These are phyloP conservation scores for Brachionus angularis DNA, from an alignment of 1,140 invertebrate genomes.

Conservation along the genomic window DNA sequence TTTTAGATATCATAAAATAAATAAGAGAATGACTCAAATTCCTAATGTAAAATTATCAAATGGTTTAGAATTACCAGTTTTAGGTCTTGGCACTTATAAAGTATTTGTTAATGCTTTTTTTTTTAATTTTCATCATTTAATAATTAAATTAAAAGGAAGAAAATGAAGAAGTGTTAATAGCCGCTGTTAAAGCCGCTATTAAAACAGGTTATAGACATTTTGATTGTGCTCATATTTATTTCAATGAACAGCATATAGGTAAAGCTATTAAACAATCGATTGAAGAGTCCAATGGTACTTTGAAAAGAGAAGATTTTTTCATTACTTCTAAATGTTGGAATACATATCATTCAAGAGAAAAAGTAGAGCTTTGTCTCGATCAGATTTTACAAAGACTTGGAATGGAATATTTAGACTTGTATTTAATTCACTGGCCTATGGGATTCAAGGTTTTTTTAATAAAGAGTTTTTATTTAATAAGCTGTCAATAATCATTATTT, in stretches of 20 bases:
- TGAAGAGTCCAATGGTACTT: constrained; percentile 3
- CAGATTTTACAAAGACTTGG: constrained; percentile 53
- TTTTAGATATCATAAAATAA: no score
- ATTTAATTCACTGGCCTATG: constrained; percentile 56
- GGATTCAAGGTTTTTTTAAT: no score
- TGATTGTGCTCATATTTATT: constrained; percentile 42
- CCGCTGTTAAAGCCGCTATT: constrained; percentile 40
- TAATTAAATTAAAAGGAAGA: constrained; percentile 9
- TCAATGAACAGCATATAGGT: constrained; percentile 38
- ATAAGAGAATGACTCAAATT: constrained; percentile 13
- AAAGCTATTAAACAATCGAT: constrained; percentile 33
- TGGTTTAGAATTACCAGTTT: constrained; percentile 3
- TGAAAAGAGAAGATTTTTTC: constrained; percentile 41
- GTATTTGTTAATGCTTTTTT: not conserved
- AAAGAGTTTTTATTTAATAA: no score
- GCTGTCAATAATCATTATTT: no score
- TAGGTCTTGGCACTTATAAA: constrained; percentile 38
- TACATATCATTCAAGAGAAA: constrained; percentile 29
- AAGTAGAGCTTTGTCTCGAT: constrained; percentile 7
- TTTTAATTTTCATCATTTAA: not conserved
- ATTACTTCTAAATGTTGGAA: constrained; percentile 41
- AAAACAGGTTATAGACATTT: constrained; percentile 39
- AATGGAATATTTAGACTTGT: constrained; percentile 53
- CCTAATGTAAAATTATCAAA: constrained; percentile 24
- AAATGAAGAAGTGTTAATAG: constrained; percentile 21